A percentile compares a stretch with the other conserved stretches of the same genome.
phyloP scores from a whole-genome alignment of 2,797 vertebrate species.

The Sebastes miniatus region DNA sequence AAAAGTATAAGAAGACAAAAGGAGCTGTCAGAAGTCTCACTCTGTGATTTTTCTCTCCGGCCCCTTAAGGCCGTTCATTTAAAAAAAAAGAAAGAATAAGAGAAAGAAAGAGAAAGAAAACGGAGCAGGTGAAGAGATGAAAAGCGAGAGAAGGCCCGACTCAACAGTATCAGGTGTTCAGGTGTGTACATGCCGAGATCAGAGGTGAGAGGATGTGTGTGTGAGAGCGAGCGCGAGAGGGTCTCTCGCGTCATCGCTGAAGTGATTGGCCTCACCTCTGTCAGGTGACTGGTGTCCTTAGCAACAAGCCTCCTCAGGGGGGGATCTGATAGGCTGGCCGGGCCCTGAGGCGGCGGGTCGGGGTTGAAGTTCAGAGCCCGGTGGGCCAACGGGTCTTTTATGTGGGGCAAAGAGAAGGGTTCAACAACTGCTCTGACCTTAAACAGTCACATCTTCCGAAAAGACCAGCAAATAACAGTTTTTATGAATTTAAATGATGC shows the following conservation, averaged over 20 bases:
- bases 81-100: conserved; percentile 16
- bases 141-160: conserved; percentile 54
- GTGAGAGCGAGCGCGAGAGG: conserved; percentile 23
- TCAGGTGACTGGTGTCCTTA: conserved; percentile 60
- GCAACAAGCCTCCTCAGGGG: conserved; percentile 32
- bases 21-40: conserved; percentile 46
- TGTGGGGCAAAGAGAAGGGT: conserved; percentile 5
- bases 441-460: not conserved
- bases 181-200: conserved; percentile 58
- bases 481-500: not conserved
- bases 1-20: conserved; percentile 54
- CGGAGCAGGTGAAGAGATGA: conserved; percentile 63
- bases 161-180: conserved; percentile 80
- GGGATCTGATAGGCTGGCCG: conserved; percentile 36
- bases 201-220: conserved; percentile 60
- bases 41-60: conserved; percentile 33
- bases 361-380: conserved; percentile 49
- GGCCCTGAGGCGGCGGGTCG: conserved; percentile 61
- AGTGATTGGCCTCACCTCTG: conserved; percentile 58
- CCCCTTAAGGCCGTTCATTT: conserved; percentile 56
- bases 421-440: not conserved
- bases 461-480: not conserved
- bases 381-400: conserved; percentile 10
- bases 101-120: conserved; percentile 35
- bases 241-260: conserved; percentile 12